These are phyloP conservation scores for Drosophila gunungcola DNA, from an alignment of 1,140 invertebrate genomes.

Conservation along the genomic window DNA sequence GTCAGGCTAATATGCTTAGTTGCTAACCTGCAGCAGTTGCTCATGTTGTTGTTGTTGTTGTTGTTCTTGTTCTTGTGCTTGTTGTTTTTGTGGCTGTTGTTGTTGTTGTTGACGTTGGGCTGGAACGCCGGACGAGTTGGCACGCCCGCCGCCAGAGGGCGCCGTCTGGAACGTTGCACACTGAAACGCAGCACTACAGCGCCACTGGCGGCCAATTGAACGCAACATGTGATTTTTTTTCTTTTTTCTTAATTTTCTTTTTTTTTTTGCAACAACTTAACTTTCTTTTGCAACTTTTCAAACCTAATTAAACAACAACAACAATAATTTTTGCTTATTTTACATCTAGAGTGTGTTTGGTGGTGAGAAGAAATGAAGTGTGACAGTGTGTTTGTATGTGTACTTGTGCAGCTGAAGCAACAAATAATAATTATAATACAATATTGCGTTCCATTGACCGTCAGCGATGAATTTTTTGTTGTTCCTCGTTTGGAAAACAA, in stretches of 20 bases:
- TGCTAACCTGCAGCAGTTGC: slow-evolving; percentile 83
- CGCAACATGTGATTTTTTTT: slow-evolving; percentile 69
- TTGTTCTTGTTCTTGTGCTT: slow-evolving; percentile 52
- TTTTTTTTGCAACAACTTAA: slow-evolving; percentile 64
- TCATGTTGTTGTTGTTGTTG: slow-evolving; percentile 69
- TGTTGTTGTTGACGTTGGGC: slow-evolving; percentile 56
- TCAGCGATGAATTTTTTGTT: slow-evolving; percentile 34
- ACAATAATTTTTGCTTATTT: slow-evolving; percentile 67
- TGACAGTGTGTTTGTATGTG: slow-evolving; percentile 9
- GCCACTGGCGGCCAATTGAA: slow-evolving; percentile 82
- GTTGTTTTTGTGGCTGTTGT: slow-evolving; percentile 57
- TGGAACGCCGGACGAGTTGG: slow-evolving; percentile 55
- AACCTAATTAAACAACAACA: slow-evolving; percentile 83
- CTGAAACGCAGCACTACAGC: slow-evolving; percentile 80
- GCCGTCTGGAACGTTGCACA: slow-evolving; percentile 67
- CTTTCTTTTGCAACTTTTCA: slow-evolving; percentile 59
- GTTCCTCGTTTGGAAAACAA: slow-evolving; percentile 16
- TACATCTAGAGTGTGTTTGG: slow-evolving; percentile 53
- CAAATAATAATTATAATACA: slow-evolving; percentile 26
- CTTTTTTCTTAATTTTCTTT: slow-evolving; percentile 17
- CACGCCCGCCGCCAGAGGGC: slow-evolving; percentile 57
- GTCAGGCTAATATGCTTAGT: slow-evolving; percentile 54
- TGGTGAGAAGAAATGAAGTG: slow-evolving; percentile 45
- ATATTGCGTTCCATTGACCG: slow-evolving; percentile 55
- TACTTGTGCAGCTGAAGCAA: slow-evolving; percentile 39